phyloP scores from a whole-genome alignment of 1,140 invertebrate genomes.

The Drosophila suzukii region DNA sequence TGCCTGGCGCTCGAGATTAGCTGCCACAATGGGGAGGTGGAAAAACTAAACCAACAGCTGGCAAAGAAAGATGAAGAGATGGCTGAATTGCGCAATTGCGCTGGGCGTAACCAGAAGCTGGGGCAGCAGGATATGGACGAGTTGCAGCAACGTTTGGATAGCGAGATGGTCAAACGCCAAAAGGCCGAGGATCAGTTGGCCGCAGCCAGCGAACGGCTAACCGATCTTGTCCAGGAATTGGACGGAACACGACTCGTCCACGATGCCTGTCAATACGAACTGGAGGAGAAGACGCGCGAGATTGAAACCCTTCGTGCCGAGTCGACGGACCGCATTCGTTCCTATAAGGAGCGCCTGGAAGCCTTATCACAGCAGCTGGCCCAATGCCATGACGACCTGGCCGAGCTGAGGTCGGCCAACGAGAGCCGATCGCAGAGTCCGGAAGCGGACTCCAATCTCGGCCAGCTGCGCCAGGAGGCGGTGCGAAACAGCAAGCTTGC shows the following conservation, averaged over 20 bases:
- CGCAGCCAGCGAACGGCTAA: not conserved
- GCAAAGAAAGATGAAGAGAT: not conserved
- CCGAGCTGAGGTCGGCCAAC: not conserved
- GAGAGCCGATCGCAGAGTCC: not conserved
- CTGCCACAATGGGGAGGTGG: slow-evolving; percentile 47
- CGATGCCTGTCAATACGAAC: slow-evolving; percentile 9
- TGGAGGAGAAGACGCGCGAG: slow-evolving; percentile 35
- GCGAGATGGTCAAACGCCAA: not conserved
- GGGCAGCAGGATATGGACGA: not conserved
- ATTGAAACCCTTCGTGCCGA: slow-evolving; percentile 10
- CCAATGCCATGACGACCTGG: slow-evolving; percentile 2
- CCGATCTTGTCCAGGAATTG: slow-evolving; percentile 13
- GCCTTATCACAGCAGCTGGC: slow-evolving; percentile 2
- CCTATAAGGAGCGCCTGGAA: slow-evolving; percentile 6
- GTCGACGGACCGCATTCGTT: not conserved
- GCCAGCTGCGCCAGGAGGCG: slow-evolving; percentile 4
- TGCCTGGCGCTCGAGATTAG: slow-evolving; percentile 54
- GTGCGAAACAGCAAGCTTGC: slow-evolving; percentile 11
- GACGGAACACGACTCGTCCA: slow-evolving; percentile 10
- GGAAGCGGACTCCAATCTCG: not conserved
- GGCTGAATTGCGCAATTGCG: not conserved
- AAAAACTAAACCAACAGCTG: slow-evolving; percentile 9
- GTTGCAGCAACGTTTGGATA: slow-evolving; percentile 1
- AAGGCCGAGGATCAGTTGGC: slow-evolving; percentile 1
- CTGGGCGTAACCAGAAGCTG: not conserved